These are phyloP conservation scores for Allophyes oxyacanthae DNA, from an alignment of 2,888 invertebrate species.

Conservation along the genomic window DNA sequence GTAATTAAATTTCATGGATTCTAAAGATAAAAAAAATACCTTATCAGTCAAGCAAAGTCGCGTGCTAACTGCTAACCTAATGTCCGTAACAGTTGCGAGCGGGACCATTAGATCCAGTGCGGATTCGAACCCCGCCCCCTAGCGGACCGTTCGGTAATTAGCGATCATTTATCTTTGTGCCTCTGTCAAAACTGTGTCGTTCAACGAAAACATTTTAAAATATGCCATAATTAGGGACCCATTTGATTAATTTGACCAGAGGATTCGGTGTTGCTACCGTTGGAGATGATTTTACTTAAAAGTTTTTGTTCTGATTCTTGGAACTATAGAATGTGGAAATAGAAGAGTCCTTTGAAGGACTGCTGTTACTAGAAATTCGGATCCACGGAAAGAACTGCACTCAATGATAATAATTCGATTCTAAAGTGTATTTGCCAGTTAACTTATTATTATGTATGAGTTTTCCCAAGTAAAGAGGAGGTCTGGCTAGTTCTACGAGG, in stretches of 20 bases:
- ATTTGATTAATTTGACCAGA: conserved; percentile 79
- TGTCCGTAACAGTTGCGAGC: conserved; percentile 48
- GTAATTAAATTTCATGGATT: too few species aligned
- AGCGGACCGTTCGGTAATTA: conserved; percentile 76
- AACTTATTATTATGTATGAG: too few species aligned
- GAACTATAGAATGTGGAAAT: not conserved
- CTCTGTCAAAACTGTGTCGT: conserved; percentile 87
- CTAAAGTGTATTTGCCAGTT: too few species aligned
- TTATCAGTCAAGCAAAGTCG: conserved; percentile 26
- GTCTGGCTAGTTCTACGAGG: too few species aligned
- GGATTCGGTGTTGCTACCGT: conserved; percentile 49
- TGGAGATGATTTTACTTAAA: conserved; percentile 6
- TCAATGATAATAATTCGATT: too few species aligned
- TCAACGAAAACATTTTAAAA: conserved; percentile 82
- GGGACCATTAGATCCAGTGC: conserved; percentile 55
- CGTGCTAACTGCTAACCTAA: conserved; percentile 7
- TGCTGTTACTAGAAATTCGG: too few species aligned
- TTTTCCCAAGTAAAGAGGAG: too few species aligned
- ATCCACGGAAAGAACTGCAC: too few species aligned
- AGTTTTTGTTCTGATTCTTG: not conserved
- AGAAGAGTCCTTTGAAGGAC: too few species aligned
- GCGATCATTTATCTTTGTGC: conserved; percentile 83
- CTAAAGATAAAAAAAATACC: conserved; percentile 1
- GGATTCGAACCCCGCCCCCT: conserved; percentile 66
- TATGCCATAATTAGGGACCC: conserved; percentile 78